phyloP scores from a whole-genome alignment of 2,797 vertebrate species.

The Ficedula albicollis region DNA sequence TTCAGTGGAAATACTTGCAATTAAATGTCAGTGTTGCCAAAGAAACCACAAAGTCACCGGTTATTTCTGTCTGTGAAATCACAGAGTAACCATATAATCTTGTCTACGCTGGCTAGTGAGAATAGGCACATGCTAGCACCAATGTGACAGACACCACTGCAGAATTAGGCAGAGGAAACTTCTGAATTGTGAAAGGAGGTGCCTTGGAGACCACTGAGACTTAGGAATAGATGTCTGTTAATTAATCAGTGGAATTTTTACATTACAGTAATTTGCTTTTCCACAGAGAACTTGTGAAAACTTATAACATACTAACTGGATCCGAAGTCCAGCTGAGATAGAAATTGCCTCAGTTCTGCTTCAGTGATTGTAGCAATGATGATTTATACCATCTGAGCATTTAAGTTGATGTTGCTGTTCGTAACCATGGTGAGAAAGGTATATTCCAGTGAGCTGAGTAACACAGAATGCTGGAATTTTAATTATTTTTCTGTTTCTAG shows the following conservation, averaged over 20 bases:
- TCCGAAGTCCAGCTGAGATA: background rate
- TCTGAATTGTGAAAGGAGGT: background rate
- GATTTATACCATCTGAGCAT: background rate
- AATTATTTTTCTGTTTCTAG: background rate
- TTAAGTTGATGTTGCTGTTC: background rate
- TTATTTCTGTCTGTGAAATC: background rate
- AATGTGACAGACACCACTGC: background rate
- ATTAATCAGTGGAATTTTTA: background rate
- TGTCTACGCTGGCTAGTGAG: rapidly evolving
- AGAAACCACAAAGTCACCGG: background rate
- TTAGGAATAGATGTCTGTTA: background rate
- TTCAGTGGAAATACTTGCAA: background rate
- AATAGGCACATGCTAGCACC: background rate
- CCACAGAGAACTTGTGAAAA: background rate
- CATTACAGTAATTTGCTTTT: background rate
- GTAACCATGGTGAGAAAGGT: background rate
- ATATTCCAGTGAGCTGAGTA: background rate
- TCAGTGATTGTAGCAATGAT: background rate
- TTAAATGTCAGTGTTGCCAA: background rate
- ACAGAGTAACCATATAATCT: background rate
- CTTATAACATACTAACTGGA: background rate
- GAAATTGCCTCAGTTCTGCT: background rate
- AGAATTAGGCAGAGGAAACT: background rate
- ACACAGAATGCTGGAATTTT: background rate
- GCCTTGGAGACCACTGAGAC: background rate